phyloP scores from a whole-genome alignment of 1,140 invertebrate genomes.

The Atta texana region DNA sequence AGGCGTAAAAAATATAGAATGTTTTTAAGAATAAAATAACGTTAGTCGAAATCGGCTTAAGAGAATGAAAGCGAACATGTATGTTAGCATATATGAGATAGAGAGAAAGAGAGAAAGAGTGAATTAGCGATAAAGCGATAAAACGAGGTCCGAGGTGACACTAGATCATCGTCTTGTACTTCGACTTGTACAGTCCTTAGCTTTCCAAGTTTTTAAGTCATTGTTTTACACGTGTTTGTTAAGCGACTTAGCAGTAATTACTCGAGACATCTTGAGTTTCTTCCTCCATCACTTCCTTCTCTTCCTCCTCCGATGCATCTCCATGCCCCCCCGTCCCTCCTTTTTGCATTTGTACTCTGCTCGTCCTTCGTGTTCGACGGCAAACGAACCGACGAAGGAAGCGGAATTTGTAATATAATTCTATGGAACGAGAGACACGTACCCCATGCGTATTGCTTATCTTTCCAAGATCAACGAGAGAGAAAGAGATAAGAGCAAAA shows the following conservation, averaged over 20 bases:
- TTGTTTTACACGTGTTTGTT: slow-evolving; percentile 84
- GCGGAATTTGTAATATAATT: slow-evolving; percentile 66
- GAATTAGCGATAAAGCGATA: slow-evolving; percentile 59
- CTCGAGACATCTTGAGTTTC: slow-evolving; percentile 35
- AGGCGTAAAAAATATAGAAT: slow-evolving; percentile 79
- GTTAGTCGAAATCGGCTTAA: slow-evolving; percentile 82
- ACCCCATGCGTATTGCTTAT: slow-evolving; percentile 44
- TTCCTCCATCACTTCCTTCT: slow-evolving; percentile 48
- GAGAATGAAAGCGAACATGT: slow-evolving; percentile 64
- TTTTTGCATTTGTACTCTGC: slow-evolving; percentile 69
- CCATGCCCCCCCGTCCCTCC: slow-evolving; percentile 3
- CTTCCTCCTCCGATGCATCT: slow-evolving; percentile 47
- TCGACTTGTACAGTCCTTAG: slow-evolving; percentile 84
- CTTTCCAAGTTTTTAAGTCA: slow-evolving; percentile 83
- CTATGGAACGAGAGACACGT: slow-evolving; percentile 46
- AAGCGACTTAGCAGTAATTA: slow-evolving; percentile 79
- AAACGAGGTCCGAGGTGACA: slow-evolving; percentile 70
- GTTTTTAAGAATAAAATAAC: slow-evolving; percentile 83
- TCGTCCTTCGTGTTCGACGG: slow-evolving; percentile 57
- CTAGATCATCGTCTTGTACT: slow-evolving; percentile 79
- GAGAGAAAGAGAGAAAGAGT: slow-evolving; percentile 40
- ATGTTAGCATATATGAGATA: slow-evolving; percentile 28
- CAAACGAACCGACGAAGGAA: slow-evolving; percentile 17
- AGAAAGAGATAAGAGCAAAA: slow-evolving; percentile 39
- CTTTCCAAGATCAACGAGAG: slow-evolving; percentile 39